Evolutionary conservation across 2,113 vertebrate species (phyloP), one percentile per base, ranked within the genome.

Genomic region (Amazona guildingii): DNA sequence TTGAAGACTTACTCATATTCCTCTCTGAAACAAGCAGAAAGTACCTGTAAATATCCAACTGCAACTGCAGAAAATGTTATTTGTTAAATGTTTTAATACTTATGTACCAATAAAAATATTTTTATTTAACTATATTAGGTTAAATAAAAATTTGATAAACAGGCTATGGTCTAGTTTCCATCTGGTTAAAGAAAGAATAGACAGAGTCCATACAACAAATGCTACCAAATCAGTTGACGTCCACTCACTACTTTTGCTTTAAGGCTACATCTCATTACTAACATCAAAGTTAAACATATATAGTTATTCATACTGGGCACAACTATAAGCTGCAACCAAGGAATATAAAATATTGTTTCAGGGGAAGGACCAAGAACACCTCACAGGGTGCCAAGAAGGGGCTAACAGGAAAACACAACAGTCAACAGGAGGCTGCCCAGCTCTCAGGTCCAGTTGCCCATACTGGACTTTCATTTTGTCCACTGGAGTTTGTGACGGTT

Each of bases 1-100:
- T 82, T 70, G 79, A 74, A 87, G 70, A 52, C 84, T 92, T 96
- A 92, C 81, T 94, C 93, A 91, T 51, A 28, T 19, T 35, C 41
- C 39, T 75, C 48, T 72, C 61, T 55, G 37, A 76, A 95, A 61
- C 14, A 83, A 92, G 35, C 43, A 86, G 39, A 55, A 83, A 89
- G 55, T 24, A 51, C 31, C 37, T 72, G 62, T 66, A 89, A 94
- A 91, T 48, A 83, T 25, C 24, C 29, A 86, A 83, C 10, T 74
- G 21, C 43, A 75, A 76, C 75, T 55, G 52, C 29, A 78, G 25
- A 15, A 88, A 77, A 59, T 17, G 6, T 17, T 93, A 51, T 51
- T 86, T 83, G 33, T 15, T 59, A 35, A n/a, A 35, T 24, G 57
- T 69, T 63, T 55, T 78, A 64, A 55, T 11, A 62, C 7, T 29